phyloP scores from a whole-genome alignment of 2,888 invertebrate genomes.

The Yponomeuta evonymella region DNA sequence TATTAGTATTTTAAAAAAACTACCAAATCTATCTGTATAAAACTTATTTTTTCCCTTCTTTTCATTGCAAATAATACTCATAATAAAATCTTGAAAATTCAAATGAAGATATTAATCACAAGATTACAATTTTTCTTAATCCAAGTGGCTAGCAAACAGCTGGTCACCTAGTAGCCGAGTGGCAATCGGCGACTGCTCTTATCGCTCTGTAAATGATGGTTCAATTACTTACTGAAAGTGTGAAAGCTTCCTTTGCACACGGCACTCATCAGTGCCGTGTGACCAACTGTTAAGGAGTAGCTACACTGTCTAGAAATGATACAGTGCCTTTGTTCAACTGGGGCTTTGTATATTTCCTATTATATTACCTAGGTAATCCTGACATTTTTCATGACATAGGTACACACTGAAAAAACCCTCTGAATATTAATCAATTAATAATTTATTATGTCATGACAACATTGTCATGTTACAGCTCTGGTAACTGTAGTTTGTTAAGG shows the following conservation, averaged over 20 bases:
- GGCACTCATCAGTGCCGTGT: conserved; percentile 17
- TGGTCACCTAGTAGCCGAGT: background rate
- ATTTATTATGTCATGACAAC: too few relatives aligned
- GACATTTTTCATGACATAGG: too few relatives aligned
- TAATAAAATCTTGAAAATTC: background rate
- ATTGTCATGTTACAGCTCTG: too few relatives aligned
- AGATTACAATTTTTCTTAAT: background rate
- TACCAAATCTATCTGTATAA: background rate
- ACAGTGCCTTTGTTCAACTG: background rate
- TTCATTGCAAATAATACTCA: background rate
- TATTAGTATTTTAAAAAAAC: conserved; percentile 20
- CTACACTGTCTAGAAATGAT: background rate
- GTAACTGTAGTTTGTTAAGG: too few relatives aligned
- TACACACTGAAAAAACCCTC: too few relatives aligned
- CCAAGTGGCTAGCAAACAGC: background rate
- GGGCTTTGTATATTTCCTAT: too few relatives aligned
- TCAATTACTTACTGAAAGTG: conserved; percentile 3
- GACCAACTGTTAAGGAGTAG: conserved; percentile 13
- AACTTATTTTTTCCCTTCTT: too few relatives aligned
- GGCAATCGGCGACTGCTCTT: background rate
- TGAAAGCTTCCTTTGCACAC: conserved; percentile 18
- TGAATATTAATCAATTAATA: too few relatives aligned
- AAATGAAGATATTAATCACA: background rate
- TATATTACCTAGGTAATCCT: too few relatives aligned
- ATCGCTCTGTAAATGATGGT: conserved; percentile 11